Base-by-base conservation (phyloP, 2,888 invertebrate species). In the Agriotes lineatus region DNA sequence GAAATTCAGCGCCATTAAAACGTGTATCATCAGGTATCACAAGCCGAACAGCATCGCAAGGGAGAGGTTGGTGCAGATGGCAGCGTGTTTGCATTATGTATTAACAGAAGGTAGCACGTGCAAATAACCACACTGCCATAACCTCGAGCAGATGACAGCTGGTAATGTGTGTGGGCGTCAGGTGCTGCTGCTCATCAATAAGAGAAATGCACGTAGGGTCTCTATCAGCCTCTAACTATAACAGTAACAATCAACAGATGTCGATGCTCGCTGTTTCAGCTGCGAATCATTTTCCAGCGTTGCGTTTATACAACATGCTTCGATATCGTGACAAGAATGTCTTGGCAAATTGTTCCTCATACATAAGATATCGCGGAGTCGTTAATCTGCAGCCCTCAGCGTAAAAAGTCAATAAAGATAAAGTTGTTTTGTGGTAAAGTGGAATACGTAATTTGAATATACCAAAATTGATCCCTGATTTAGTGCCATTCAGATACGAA, bases 31-130 rank as follows among this genome's bases (percentile, higher is more conserved):
- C 58, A 68, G 66, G 58, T 54, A 59, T 52, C 33, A 39, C 57
- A 63, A 56, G 54, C 25, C 30, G 45, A 33, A 45, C 12, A 35
- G 45, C 45, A 57, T 35, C 20, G 37, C 22, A n/a, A 37, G 62
- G 37, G 57, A 48, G 61, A 61, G 44, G 61, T 61, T 44, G 50
- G 16, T 63, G 58, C 70, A 70, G 62, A 66, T 62, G 70, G 61
- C 52, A 67, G 30, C 69, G 60, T 70, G 71, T 73, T 72, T 75
- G 73, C 74, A 73, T 74, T 74, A 75, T 75, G 75, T 74, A 75
- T 75, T 74, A 75, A 73, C 71, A 71, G 67, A 67, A 59, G 57
- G 57, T 69, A 72, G 69, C 72, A 75, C 72, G 75, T 74, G 74
- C 75, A 75, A 74, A 74, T 75, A 75, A 74, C 74, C 73, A 60